Base-by-base conservation (phyloP, 1,140 invertebrate species). In the Parasteatoda tepidariorum region DNA sequence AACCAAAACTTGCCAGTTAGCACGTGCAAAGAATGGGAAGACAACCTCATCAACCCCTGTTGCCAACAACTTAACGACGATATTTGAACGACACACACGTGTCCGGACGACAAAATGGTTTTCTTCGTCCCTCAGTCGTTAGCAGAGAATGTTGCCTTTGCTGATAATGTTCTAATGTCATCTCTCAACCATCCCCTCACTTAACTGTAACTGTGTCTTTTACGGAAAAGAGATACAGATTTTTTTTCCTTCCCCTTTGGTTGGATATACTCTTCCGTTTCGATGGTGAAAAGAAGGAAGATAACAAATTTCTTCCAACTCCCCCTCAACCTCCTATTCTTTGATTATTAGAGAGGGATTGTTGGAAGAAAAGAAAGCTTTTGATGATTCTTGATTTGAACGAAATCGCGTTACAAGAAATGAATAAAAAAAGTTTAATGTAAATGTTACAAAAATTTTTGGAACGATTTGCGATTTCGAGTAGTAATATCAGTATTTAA, bases 341-440 rank as follows among this genome's bases (percentile, higher is more conserved):
- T 75, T 75, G 61, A 61, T 34, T 55, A 62, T 62, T 61, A 75
- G 24, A 24, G 31, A 18, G n/a, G 30, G 57, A 57, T 62, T 62
- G 55, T 75, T 75, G 41, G 73, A 24, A 41, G 33, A 30, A 75
- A 41, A 30, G 41, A 38, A 24, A 30, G 73, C 38, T 75, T 75
- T 75, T 38, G 61, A 34, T 75, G 73, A 55, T 38, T 61, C 38
- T 54, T 41, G 41, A 75, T 75, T 75, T 55, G n/a, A 5, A 34
- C 55, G 41, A 61, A 75, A 75, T 75, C 26, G 59, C 55, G 28
- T 28, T n/a, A n/a, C n/a, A n/a, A n/a, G n/a, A n/a, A n/a, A n/a
- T n/a, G n/a, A n/a, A n/a, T n/a, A n/a, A n/a, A n/a, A n/a, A n/a
- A n/a, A n/a, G n/a, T n/a, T n/a, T n/a, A n/a, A n/a, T n/a, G n/a